Evolutionary conservation across 2,888 invertebrate species (phyloP).

Genomic region (Cryptosula pallasiana): DNA sequence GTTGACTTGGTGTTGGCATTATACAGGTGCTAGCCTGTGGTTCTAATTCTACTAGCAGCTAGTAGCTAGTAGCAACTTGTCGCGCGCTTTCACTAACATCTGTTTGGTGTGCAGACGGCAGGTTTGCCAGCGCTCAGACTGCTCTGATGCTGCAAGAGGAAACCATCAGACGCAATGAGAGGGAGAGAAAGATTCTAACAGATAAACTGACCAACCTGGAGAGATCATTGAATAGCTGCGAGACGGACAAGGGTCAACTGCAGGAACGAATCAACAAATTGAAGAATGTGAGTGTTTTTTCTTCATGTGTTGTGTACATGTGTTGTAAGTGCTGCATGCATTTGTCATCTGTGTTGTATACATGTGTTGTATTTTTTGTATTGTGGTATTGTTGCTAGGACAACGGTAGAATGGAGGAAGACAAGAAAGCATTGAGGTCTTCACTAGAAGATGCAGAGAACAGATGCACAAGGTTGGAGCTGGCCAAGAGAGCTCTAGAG

Average conservation of each 20-base stretch:
- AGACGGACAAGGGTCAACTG: conserved; percentile 51
- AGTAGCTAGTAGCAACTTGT: no score
- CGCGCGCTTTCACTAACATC: no score
- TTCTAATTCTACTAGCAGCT: no score
- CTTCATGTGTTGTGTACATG: no score
- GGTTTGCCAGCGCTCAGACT: conserved; percentile 52
- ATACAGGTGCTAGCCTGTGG: no score
- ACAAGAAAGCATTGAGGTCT: conserved; percentile 74
- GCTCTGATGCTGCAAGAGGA: conserved; percentile 59
- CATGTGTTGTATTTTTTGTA: no score
- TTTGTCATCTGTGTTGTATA: no score
- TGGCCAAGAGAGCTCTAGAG: conserved; percentile 79
- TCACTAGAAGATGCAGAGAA: conserved; percentile 76
- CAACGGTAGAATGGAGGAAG: conserved; percentile 69
- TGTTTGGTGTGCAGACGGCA: conserved; percentile 49
- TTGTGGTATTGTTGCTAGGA: conserved; percentile 56
- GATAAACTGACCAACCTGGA: conserved; percentile 50
- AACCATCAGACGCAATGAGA: conserved; percentile 53
- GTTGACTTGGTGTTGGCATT: background rate
- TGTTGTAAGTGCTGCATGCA: no score
- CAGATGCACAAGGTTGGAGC: conserved; percentile 74
- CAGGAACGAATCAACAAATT: conserved; percentile 46
- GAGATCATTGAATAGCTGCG: conserved; percentile 41
- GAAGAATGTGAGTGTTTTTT: conserved; percentile 27
- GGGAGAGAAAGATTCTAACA: conserved; percentile 50